Conservation (phyloP, 2,113 vertebrate genomes). For the Orientallactaga bullata region DNA sequence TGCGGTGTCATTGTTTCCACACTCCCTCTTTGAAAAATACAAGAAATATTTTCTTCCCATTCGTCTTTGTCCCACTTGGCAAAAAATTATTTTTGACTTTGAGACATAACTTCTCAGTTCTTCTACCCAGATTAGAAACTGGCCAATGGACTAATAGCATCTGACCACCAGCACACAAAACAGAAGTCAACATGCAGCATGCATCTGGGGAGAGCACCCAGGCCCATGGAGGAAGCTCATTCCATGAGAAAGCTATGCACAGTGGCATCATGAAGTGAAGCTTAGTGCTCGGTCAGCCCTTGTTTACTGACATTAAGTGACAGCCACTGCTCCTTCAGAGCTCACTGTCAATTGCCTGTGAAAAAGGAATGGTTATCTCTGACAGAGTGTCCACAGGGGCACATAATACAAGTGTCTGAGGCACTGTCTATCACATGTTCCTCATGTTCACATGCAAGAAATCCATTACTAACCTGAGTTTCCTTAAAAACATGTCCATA, state of each 20-base stretch:
- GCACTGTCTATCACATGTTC: neutral
- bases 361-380: neutral
- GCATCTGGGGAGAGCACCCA: neutral
- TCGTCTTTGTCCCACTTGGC: slow-evolving; percentile 53
- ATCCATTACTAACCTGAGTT: neutral
- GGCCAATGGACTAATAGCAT: neutral
- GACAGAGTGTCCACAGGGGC: neutral
- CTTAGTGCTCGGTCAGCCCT: neutral
- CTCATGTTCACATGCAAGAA: neutral
- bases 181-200: neutral
- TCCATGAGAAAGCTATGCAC: neutral
- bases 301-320: neutral
- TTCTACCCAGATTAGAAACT: neutral
- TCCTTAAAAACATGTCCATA: neutral
- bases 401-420: neutral
- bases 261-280: neutral
- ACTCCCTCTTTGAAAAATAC: slow-evolving; percentile 39
- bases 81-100: slow-evolving; percentile 17
- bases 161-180: neutral
- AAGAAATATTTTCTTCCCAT: slow-evolving; percentile 3
- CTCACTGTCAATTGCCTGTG: neutral
- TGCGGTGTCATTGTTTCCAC: neutral
- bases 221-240: neutral
- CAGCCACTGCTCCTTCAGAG: neutral
- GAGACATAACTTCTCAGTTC: neutral